Evolutionary conservation across 2,888 invertebrate species (phyloP).

Genomic region (Lasioglossum oenotherae): DNA sequence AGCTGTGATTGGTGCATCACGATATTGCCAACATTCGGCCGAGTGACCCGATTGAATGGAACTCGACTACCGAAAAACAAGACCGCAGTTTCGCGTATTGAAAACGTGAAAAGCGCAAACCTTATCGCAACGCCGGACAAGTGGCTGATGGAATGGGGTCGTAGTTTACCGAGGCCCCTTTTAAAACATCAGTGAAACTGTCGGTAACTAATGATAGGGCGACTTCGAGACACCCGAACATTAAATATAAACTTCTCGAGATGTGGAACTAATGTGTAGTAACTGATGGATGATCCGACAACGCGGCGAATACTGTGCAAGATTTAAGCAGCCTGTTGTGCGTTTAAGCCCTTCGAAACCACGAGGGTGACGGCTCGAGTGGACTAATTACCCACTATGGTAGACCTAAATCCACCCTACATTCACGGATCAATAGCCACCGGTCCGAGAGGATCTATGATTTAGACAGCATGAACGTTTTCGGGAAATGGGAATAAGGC

Average conservation of each 20-base stretch:
- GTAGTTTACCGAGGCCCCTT: neutral
- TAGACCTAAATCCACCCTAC: slow-evolving; percentile 53
- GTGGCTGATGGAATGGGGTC: neutral
- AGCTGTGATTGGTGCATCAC: slow-evolving; percentile 31
- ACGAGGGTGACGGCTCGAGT: slow-evolving; percentile 55
- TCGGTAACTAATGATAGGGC: neutral
- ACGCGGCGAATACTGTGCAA: slow-evolving; percentile 47
- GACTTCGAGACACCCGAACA: neutral
- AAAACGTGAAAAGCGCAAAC: neutral
- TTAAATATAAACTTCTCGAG: slow-evolving; percentile 39
- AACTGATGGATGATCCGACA: slow-evolving; percentile 57
- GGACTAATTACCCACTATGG: slow-evolving; percentile 62
- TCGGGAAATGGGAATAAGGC: neutral
- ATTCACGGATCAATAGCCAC: slow-evolving; percentile 54
- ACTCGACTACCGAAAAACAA: neutral
- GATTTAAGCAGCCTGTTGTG: slow-evolving; percentile 51
- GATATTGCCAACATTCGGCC: slow-evolving; percentile 13
- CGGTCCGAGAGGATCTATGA: slow-evolving; percentile 33
- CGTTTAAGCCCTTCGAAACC: slow-evolving; percentile 56
- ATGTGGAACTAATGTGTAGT: slow-evolving; percentile 51
- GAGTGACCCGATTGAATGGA: neutral
- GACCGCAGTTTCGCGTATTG: neutral
- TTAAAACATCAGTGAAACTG: neutral
- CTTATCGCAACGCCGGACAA: neutral
- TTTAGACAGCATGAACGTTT: neutral